Conservation (phyloP, 2,888 invertebrate genomes). For the Apamea anceps region DNA sequence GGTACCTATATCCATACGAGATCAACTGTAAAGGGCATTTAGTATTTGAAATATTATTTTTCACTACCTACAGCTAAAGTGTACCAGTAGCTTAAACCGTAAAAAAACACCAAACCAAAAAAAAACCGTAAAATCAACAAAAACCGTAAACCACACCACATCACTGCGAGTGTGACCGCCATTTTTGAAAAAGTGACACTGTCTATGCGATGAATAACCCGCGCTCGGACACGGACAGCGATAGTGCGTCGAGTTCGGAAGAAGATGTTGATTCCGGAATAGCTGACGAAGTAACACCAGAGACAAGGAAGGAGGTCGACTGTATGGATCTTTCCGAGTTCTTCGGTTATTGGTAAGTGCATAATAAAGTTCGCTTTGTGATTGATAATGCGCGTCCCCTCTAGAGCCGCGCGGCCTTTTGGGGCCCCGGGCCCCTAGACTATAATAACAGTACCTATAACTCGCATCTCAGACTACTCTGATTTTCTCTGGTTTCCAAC, state of each 20-base stretch:
- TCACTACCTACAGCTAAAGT: neutral
- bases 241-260: slow-evolving; percentile 79
- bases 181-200: slow-evolving; percentile 24
- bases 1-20: too few species aligned
- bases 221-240: slow-evolving; percentile 74
- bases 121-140: slow-evolving; percentile 7
- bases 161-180: slow-evolving; percentile 32
- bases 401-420: neutral
- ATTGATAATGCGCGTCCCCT: neutral
- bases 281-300: slow-evolving; percentile 77
- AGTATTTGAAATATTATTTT: neutral
- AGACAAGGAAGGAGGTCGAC: slow-evolving; percentile 74
- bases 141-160: slow-evolving; percentile 30
- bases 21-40: too few species aligned
- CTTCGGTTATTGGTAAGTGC: slow-evolving; percentile 85
- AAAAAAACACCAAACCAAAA: slow-evolving; percentile 1
- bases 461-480: too few species aligned
- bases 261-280: slow-evolving; percentile 87
- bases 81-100: neutral
- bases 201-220: slow-evolving; percentile 75
- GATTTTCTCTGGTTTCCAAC: too few species aligned
- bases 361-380: neutral
- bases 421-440: neutral
- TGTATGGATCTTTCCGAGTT: slow-evolving; percentile 87
- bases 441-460: neutral